Base-by-base conservation (phyloP, 2,113 vertebrate species). In the Centropus unirufus region DNA sequence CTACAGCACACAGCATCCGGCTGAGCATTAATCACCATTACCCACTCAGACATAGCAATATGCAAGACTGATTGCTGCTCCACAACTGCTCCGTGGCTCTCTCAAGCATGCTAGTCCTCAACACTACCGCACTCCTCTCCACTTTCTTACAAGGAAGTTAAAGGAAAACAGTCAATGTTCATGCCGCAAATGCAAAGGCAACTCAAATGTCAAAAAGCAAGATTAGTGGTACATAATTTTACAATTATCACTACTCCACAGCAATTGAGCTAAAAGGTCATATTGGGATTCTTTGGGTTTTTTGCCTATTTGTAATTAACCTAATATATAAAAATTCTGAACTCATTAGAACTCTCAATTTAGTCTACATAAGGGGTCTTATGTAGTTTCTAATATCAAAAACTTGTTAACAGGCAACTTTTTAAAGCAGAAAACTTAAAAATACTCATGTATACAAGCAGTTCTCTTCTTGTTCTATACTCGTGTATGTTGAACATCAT, bases 1-100 rank as follows among this genome's bases (percentile, higher is more conserved):
- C 74, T 73, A 21, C 4, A 82, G 49, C 68, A 85, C 55, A 19
- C 57, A 92, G 92, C 40, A 72, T 89, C 76, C 64, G 22, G 10
- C 55, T 74, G 76, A 84, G 87, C 83, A 92, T 96, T 96, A 95
- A 96, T 96, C 92, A 82, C 66, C 54, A 57, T 93, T 93, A 92
- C 80, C 80, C 73, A 89, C 94, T 95, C 83, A 90, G 18, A 55
- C 44, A 69, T 40, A 91, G 79, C 84, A 91, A 88, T 84, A 87
- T 86, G 82, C 85, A 95, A 93, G 79, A 90, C 40, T 66, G 72
- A 87, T 79, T 91, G 59, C n/a, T 79, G 36, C 30, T 67, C 63
- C 54, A 57, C 51, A 62, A 83, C 39, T 46, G 59, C 76, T 93
- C 68, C 19, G 2, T 6, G 19, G 42, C 13, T 3, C 82, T 62